These are phyloP conservation scores for Macaca nemestrina DNA, from an alignment of 2,113 vertebrate species.

Conservation along the genomic window DNA sequence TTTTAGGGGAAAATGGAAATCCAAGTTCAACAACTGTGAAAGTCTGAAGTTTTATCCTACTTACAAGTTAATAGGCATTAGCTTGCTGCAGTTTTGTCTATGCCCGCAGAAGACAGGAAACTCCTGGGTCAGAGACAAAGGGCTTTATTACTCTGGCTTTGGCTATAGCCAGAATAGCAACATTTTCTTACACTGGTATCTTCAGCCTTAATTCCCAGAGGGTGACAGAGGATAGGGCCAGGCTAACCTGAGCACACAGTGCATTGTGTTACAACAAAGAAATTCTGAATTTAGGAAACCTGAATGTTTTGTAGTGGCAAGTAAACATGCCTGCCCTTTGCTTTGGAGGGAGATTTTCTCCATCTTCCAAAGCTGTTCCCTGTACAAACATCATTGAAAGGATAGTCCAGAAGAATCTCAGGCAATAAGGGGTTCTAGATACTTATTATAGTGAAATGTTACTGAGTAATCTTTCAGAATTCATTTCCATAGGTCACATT, in stretches of 20 bases:
- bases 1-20: neutral
- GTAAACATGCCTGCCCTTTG: neutral
- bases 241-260: neutral
- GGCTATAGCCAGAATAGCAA: neutral
- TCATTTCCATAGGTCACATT: constrained; percentile 49
- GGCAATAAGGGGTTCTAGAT: neutral
- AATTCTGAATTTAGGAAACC: neutral
- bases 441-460: constrained; percentile 64
- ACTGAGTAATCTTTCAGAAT: constrained; percentile 53
- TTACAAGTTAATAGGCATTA: neutral
- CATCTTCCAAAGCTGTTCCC: neutral
- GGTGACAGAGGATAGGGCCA: neutral
- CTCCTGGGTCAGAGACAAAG: neutral
- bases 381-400: neutral
- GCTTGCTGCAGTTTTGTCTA: neutral
- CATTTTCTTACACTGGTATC: neutral
- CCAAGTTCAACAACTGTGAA: neutral
- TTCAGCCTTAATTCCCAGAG: neutral
- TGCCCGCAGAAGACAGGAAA: neutral
- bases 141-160: neutral
- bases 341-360: neutral
- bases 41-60: neutral
- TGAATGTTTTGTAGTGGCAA: neutral
- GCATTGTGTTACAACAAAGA: neutral
- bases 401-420: neutral